Base-by-base conservation (phyloP, 1,140 invertebrate species). In the Marisa cornuarietis region DNA sequence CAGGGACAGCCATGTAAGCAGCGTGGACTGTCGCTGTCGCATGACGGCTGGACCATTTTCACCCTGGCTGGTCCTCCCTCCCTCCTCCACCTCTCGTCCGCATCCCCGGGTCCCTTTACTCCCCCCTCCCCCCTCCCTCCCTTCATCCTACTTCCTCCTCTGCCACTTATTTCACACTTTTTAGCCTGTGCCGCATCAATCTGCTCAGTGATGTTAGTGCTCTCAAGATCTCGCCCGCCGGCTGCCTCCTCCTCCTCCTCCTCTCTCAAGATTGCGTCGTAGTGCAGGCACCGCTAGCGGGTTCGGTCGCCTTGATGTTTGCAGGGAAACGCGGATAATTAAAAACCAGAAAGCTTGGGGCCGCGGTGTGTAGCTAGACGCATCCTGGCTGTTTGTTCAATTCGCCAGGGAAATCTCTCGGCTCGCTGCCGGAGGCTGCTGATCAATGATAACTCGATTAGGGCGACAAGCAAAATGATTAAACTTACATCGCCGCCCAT, bases 401-500 rank as follows among this genome's bases (percentile, higher is more conserved):
- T 69, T 74, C 79, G 79, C 79, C 74, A 54, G 79, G 79, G 79
- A 80, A 80, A 80, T 80, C 79, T 80, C 52, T 54, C 65, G 24
- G n/a, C 79, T 76, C 74, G 71, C 68, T 80, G 68, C 65, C 66
- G 61, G n/a, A 26, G 72, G 62, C 65, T 26, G 31, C 49, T 63
- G 79, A 80, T 80, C 74, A 69, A 80, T 80, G 65, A 68, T 80
- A 80, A 80, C 79, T 76, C 73, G 79, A 80, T 80, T 80, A 76
- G 79, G 78, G 26, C 73, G 79, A 80, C 79, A 80, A 80, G 72
- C 73, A 80, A 80, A 80, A 80, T 80, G 79, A 80, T 80, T 80
- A 80, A 80, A 80, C 79, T 80, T 80, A 80, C 79, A 80, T 80
- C 72, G 78, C 72, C 79, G 79, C 72, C 72, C 68, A 63, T 31